These are phyloP conservation scores for Rotaria socialis DNA, from an alignment of 2,888 invertebrate genomes.

Conservation along the genomic window DNA sequence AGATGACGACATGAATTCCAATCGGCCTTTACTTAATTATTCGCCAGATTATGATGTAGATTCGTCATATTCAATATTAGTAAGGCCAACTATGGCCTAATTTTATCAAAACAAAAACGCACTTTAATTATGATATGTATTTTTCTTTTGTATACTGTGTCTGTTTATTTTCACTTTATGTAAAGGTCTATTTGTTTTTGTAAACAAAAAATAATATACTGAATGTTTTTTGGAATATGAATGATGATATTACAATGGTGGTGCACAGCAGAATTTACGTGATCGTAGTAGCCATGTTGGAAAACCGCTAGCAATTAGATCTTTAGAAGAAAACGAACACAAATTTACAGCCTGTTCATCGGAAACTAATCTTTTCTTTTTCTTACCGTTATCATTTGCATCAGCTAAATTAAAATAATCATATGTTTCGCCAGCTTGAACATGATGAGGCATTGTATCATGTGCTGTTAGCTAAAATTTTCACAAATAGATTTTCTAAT, in stretches of 20 bases:
- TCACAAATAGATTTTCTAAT: background rate
- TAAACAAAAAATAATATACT: background rate
- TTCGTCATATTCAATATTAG: background rate
- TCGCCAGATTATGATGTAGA: background rate
- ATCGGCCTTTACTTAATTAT: background rate
- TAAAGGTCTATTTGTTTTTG: background rate
- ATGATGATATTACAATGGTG: slow-evolving; percentile 4
- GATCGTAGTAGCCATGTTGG: background rate
- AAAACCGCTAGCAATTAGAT: background rate
- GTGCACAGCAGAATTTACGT: slow-evolving; percentile 18
- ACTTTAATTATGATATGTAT: background rate
- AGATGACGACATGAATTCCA: background rate
- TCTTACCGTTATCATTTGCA: background rate
- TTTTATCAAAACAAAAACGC: background rate
- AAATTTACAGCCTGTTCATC: background rate
- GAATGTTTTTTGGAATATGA: background rate
- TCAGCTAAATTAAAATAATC: background rate
- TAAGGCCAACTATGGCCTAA: background rate
- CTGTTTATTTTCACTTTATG: background rate
- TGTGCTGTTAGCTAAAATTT: background rate
- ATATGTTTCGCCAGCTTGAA: background rate
- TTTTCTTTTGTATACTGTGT: background rate
- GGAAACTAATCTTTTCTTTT: background rate
- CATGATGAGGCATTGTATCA: background rate
- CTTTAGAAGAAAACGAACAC: background rate